Percentiles rank a stretch among this genome's conserved stretches.
phyloP scores from a whole-genome alignment of 2,113 vertebrate species.

The Amblyornis subalaris region DNA sequence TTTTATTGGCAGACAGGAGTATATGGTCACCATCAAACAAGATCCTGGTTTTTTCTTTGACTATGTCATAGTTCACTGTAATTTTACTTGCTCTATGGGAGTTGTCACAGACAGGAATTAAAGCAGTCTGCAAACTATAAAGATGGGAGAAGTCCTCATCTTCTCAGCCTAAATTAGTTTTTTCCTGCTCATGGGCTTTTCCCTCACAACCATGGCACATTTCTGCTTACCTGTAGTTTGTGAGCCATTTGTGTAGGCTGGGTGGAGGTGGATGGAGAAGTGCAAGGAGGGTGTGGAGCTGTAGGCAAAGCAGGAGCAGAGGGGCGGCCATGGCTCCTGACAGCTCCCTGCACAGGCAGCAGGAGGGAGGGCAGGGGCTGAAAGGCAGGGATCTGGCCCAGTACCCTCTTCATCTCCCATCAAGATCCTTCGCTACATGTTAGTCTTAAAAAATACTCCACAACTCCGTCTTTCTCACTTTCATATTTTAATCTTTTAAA shows the following conservation, averaged over 20 bases:
- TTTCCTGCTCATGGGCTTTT: not conserved
- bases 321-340: not conserved
- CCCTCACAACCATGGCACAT: not conserved
- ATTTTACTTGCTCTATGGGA: constrained; percentile 21
- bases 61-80: constrained; percentile 45
- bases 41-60: not conserved
- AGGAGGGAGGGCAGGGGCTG: not conserved
- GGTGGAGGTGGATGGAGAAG: not conserved
- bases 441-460: not conserved
- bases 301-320: not conserved
- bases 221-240: not conserved
- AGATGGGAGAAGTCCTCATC: not conserved
- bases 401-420: not conserved
- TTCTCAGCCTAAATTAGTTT: not conserved
- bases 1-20: constrained; percentile 26
- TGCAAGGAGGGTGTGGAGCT: not conserved
- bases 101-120: not conserved
- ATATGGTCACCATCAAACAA: not conserved
- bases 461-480: not conserved
- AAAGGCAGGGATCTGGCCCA: not conserved
- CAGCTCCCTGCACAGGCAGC: not conserved
- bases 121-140: not conserved
- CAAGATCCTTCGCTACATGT: not conserved
- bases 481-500: not conserved
- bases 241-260: not conserved